Conservation (phyloP, 1,140 invertebrate species). For the Parapsyche elsis region DNA sequence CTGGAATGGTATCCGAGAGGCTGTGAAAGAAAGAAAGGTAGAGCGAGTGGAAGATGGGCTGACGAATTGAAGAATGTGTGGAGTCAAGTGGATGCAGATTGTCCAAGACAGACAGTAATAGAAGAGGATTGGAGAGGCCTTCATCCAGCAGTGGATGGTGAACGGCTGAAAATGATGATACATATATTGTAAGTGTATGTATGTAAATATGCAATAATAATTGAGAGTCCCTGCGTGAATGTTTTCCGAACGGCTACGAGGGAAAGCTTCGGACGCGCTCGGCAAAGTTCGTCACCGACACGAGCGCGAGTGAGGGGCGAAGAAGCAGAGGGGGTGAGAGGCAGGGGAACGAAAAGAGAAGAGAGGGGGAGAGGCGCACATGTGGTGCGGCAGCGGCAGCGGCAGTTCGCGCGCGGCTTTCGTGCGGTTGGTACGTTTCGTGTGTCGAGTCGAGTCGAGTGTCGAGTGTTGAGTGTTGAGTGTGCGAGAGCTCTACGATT, state of each 20-base stretch:
- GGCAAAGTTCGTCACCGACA: conserved; percentile 26
- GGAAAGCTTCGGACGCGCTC: conserved; percentile 31
- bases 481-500: conserved; percentile 7
- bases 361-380: conserved; percentile 35
- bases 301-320: neutral
- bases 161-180: too few species aligned
- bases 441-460: conserved; percentile 1
- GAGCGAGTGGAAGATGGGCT: too few species aligned
- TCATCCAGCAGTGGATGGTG: too few species aligned
- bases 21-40: too few species aligned
- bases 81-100: too few species aligned
- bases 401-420: conserved; percentile 31
- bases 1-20: too few species aligned
- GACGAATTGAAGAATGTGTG: too few species aligned
- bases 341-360: neutral
- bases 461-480: neutral
- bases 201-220: too few species aligned
- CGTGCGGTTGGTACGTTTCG: conserved; percentile 30
- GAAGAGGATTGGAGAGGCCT: too few species aligned
- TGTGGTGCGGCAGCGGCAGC: conserved; percentile 34
- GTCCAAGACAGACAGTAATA: too few species aligned
- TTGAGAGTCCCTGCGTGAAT: neutral
- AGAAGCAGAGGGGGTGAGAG: conserved; percentile 34
- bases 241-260: neutral
- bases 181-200: neutral